A percentile compares a stretch with the other conserved stretches of the same genome.
These are phyloP conservation scores for Ornithoptera priamus DNA, from an alignment of 2,888 invertebrate genomes.

Conservation along the genomic window DNA sequence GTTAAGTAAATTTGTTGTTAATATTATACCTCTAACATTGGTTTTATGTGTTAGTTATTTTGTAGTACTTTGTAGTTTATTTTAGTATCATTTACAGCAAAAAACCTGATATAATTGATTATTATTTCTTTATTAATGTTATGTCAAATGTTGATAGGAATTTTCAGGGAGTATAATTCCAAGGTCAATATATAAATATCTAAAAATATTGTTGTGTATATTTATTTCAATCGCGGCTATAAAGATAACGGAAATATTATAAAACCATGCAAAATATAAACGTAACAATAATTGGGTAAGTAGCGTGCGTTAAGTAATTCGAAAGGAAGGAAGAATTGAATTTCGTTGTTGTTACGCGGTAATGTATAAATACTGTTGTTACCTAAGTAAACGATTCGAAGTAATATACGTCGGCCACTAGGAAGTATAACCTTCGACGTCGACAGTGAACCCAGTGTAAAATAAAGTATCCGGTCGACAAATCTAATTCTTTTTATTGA, in stretches of 20 bases:
- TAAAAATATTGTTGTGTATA: no score
- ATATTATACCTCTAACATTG: constrained; percentile 6
- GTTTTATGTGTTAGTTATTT: background rate
- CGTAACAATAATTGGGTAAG: constrained; percentile 10
- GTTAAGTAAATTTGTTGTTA: constrained; percentile 19
- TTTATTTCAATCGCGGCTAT: no score
- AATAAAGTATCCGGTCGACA: constrained; percentile 17
- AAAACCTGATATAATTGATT: no score
- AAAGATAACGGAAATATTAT: no score
- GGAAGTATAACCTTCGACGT: constrained; percentile 8
- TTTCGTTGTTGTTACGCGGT: constrained; percentile 48
- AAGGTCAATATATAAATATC: no score
- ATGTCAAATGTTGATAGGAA: no score
- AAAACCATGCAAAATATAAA: no score
- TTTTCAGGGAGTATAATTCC: no score
- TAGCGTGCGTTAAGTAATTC: constrained; percentile 54
- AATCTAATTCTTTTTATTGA: constrained; percentile 14
- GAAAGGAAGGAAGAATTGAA: constrained; percentile 63
- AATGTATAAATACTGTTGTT: constrained; percentile 51
- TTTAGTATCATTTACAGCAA: no score
- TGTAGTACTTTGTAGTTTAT: background rate
- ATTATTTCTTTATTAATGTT: no score
- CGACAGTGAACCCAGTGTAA: constrained; percentile 10
- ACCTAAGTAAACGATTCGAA: constrained; percentile 43
- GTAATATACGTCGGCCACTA: constrained; percentile 41